Percentiles rank a stretch among this genome's conserved stretches.
Evolutionary conservation across 2,113 vertebrate species (phyloP).

Genomic region (Orcinus orca): DNA sequence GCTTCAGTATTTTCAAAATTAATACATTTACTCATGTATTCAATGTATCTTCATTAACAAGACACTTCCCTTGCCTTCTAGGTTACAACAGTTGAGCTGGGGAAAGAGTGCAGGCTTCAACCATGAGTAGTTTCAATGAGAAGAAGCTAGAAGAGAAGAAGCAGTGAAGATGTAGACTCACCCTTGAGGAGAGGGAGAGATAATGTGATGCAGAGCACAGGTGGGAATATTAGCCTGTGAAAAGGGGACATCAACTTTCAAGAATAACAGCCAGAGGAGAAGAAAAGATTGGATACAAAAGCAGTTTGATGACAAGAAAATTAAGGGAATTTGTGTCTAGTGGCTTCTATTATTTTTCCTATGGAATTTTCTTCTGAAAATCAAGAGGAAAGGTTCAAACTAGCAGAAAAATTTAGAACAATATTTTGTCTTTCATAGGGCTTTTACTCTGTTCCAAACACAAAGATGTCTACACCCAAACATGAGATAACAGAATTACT

Average conservation of each 20-base stretch:
- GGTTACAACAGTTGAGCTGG: not conserved
- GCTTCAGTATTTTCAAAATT: not conserved
- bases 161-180: not conserved
- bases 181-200: not conserved
- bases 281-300: not conserved
- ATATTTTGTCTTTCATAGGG: not conserved
- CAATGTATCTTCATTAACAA: not conserved
- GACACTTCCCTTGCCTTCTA: not conserved
- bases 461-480: conserved; percentile 2
- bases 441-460: not conserved
- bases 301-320: not conserved
- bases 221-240: not conserved
- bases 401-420: not conserved
- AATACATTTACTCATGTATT: not conserved
- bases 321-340: not conserved
- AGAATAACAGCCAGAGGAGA: not conserved
- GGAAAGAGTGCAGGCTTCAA: not conserved
- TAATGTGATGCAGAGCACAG: not conserved
- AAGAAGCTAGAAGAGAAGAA: not conserved
- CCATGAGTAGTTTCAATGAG: not conserved
- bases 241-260: not conserved
- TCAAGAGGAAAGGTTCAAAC: not conserved
- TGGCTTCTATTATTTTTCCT: not conserved
- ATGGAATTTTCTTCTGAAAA: not conserved
- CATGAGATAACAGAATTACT: not conserved